A percentile compares a stretch with the other conserved stretches of the same genome.
phyloP scores from a whole-genome alignment of 2,888 invertebrate species.

The Machimus atricapillus region DNA sequence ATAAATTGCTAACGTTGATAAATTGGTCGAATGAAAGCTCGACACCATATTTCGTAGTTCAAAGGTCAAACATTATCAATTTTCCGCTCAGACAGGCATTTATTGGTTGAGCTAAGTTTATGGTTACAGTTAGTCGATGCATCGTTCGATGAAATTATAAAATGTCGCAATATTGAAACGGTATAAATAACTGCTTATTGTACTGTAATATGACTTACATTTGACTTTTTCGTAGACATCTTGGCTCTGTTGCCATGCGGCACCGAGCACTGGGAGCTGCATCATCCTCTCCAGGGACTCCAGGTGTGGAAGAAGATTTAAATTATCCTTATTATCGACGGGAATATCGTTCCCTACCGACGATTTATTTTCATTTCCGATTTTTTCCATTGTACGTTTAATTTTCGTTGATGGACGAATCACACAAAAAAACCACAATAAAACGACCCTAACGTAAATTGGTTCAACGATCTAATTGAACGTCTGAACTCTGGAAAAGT shows the following conservation, averaged over 20 bases:
- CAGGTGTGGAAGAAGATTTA: constrained; percentile 62
- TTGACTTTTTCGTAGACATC: constrained; percentile 68
- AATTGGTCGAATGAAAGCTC: neutral
- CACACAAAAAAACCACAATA: neutral
- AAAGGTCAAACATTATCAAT: constrained; percentile 19
- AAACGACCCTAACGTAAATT: neutral
- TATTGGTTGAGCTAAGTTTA: neutral
- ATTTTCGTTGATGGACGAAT: neutral
- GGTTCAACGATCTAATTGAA: constrained; percentile 2
- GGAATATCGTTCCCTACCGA: neutral
- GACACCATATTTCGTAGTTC: neutral
- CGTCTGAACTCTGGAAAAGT: neutral
- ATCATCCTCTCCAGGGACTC: constrained; percentile 67
- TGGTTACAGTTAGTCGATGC: neutral
- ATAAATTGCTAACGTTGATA: neutral
- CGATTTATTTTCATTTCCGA: neutral
- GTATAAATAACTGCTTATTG: neutral
- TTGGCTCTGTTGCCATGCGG: constrained; percentile 67
- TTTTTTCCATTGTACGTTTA: constrained; percentile 21
- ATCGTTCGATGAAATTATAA: neutral
- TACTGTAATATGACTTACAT: constrained; percentile 59
- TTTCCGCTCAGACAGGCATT: constrained; percentile 29
- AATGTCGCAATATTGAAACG: neutral
- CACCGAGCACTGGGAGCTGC: constrained; percentile 67
- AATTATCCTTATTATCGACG: constrained; percentile 53